Percentiles rank a stretch among this genome's conserved stretches.
Conservation (phyloP, 2,797 vertebrate genomes). For the Telmatherina bonti region DNA sequence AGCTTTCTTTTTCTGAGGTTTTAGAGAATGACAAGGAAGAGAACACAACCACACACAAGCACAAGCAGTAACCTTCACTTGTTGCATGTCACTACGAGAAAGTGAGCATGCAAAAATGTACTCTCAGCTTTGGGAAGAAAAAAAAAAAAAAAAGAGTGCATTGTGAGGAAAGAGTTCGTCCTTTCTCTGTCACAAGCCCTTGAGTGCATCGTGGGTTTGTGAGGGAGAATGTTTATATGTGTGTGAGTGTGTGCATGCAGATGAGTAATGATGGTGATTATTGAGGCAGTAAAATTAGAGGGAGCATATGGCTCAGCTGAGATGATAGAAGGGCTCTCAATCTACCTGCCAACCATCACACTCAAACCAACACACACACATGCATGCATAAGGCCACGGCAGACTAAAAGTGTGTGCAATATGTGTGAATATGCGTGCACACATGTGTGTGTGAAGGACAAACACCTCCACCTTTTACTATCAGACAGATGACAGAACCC, state of each 20-base stretch:
- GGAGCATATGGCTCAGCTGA: conserved; percentile 79
- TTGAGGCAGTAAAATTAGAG: conserved; percentile 76
- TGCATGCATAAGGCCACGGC: conserved; percentile 4
- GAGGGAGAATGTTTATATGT: conserved; percentile 11
- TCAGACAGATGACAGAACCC: conserved; percentile 54
- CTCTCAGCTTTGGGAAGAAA: conserved; percentile 25
- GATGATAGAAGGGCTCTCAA: conserved; percentile 71
- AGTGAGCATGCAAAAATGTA: conserved; percentile 20
- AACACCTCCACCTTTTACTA: conserved; percentile 55
- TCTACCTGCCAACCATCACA: conserved; percentile 59
- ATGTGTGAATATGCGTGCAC: conserved; percentile 9
- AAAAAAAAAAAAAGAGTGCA: conserved; percentile 38
- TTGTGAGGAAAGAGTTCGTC: conserved; percentile 48
- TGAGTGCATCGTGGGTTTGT: conserved; percentile 44
- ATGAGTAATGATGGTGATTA: conserved; percentile 80
- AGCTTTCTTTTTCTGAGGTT: not conserved
- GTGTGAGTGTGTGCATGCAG: conserved; percentile 34
- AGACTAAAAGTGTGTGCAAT: conserved; percentile 7
- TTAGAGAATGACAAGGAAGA: not conserved
- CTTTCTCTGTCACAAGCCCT: conserved; percentile 59
- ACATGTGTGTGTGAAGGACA: conserved; percentile 66
- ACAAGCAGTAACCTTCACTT: not conserved
- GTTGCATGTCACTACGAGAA: conserved; percentile 18
- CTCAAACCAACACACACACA: conserved; percentile 24
- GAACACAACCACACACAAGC: not conserved